A percentile compares a stretch with the other conserved stretches of the same genome.
phyloP scores from a whole-genome alignment of 2,113 vertebrate genomes.

The Puffinus mauretanicus region DNA sequence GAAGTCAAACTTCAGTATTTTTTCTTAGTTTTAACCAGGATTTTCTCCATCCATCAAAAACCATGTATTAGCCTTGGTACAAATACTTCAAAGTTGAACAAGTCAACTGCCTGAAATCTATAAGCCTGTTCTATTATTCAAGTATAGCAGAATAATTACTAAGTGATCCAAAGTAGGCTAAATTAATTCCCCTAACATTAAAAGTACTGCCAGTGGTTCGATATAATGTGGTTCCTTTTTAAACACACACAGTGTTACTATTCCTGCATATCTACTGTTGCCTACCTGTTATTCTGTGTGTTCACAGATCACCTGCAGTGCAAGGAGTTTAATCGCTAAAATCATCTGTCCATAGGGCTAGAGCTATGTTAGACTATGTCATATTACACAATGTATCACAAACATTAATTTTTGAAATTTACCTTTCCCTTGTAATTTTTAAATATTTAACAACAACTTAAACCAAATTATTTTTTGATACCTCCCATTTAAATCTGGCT shows the following conservation, averaged over 20 bases:
- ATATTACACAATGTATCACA: not conserved
- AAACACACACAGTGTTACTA: not conserved
- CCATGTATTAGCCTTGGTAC: not conserved
- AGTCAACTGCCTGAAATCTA: not conserved
- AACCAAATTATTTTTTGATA: not conserved
- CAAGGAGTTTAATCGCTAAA: not conserved
- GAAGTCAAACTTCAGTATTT: not conserved
- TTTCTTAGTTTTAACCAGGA: not conserved
- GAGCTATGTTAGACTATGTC: not conserved
- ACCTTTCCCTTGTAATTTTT: not conserved
- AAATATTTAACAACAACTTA: not conserved
- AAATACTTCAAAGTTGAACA: not conserved
- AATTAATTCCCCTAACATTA: not conserved
- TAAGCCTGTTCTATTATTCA: not conserved
- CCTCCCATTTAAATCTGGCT: not conserved
- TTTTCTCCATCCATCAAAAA: not conserved
- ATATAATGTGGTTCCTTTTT: not conserved
- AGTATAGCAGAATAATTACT: not conserved
- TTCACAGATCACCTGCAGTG: not conserved
- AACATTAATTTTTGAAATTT: not conserved
- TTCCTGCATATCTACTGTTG: not conserved
- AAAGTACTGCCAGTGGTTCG: not conserved
- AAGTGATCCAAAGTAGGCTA: not conserved
- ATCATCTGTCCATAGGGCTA: not conserved
- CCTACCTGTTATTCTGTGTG: not conserved